Evolutionary conservation across 1,140 invertebrate genomes (phyloP).

Genomic region (Lycorma delicatula): DNA sequence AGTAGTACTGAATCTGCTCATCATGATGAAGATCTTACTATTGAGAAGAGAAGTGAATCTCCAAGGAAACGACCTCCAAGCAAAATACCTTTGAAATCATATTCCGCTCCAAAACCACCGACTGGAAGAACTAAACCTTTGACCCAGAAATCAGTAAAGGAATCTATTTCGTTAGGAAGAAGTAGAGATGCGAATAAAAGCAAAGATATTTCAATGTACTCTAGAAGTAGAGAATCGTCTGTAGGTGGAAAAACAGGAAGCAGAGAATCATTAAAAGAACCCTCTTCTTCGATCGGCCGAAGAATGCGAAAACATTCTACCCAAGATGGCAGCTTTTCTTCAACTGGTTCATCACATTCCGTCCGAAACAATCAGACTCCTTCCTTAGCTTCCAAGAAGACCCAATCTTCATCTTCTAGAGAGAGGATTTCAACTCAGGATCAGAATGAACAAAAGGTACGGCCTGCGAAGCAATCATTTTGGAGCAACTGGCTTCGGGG

Average conservation of each 20-base stretch:
- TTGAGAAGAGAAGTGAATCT: conserved; percentile 39
- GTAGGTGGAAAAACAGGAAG: conserved; percentile 26
- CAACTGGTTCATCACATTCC: conserved; percentile 34
- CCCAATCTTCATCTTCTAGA: conserved; percentile 26
- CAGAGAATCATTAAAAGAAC: conserved; percentile 30
- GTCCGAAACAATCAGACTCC: conserved; percentile 6
- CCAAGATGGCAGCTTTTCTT: conserved; percentile 14
- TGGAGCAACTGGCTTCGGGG: conserved; percentile 51
- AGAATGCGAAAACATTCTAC: conserved; percentile 5
- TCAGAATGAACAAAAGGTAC: conserved; percentile 52
- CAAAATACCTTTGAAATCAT: conserved; percentile 55
- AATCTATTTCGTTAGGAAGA: not conserved
- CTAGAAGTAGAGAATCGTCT: conserved; percentile 10
- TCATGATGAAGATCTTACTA: conserved; percentile 39
- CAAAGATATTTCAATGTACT: not conserved
- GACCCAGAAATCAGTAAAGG: not conserved
- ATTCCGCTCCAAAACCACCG: conserved; percentile 48
- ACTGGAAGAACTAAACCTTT: conserved; percentile 29
- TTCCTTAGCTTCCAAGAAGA: conserved; percentile 13
- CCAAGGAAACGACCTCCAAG: conserved; percentile 49
- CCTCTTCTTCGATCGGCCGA: conserved; percentile 33
- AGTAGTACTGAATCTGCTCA: conserved; percentile 55
- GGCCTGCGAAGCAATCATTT: conserved; percentile 51
- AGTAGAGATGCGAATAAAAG: conserved; percentile 5
- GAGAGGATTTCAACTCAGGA: conserved; percentile 27